Evolutionary conservation across 2,888 invertebrate genomes (phyloP), one percentile per base, ranked within the genome.

Genomic region (Eudiplozoon nipponicum): DNA sequence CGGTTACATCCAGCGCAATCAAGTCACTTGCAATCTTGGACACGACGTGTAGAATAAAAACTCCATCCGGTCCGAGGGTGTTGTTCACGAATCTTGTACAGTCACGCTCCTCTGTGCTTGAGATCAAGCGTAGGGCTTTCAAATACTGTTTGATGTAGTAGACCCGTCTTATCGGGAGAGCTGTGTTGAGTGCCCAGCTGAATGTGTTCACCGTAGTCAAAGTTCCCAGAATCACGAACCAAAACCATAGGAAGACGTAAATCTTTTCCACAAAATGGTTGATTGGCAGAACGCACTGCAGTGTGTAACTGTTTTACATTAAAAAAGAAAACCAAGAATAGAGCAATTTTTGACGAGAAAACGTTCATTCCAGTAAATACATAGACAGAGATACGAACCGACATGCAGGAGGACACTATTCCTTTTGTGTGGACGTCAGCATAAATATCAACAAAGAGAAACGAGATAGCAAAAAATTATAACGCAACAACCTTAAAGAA

Each of bases 141-240:
- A 61, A 51, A 44, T 60, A 55, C 45, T 60, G 61, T 34, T 59
- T 48, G 48, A 61, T 54, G 46, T 60, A 57, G 35, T 60, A 18
- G 7, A 49, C 47, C 36, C 50, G 48, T 13, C 48, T 47, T 11
- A 46, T 47, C 46, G 49, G 50, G 43, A 50, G 46, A 34, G 49
- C 41, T n/a, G 49, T 44, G 9, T 48, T 46, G 36, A 49, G 48
- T n/a, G 54, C 45, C 56, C 56, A 56, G 19, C 49, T 43, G 5
- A 51, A 45, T 23, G 56, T 49, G 41, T 50, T 52, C 43, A 51
- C 49, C 34, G 51, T 48, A 2, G 55, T 52, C 38, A 54, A 46
- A n/a, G 50, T 45, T 29, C 51, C 48, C 11, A 54, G 51, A 39
- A 56, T 52, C 9, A 54, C 52, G 17, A 56, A 47, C 56, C 56